Evolutionary conservation across 2,113 vertebrate species (phyloP), one percentile per base, ranked within the genome.

Genomic region (Cichladusa arquata): DNA sequence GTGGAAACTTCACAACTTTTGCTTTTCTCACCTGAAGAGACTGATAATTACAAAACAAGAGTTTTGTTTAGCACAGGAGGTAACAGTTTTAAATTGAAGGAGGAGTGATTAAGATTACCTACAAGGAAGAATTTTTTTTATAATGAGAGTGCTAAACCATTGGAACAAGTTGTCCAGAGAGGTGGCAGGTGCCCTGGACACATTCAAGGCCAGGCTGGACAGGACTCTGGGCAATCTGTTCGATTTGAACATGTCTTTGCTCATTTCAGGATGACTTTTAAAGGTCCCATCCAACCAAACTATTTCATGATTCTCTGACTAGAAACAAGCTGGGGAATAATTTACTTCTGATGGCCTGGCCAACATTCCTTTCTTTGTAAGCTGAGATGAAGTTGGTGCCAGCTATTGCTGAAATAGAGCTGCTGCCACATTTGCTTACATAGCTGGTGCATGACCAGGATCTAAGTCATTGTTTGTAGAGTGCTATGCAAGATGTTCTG

Each of bases 391-490:
- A 48, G 65, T 78, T 70, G 56, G 67, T 91, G 91, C 77, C 45
- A 80, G 60, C 42, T 90, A 22, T 64, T 53, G 62, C 76, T 44
- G 60, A 79, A 85, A 88, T 15, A 58, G 81, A 85, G 60, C 69
- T 85, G 57, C 88, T 78, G 62, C 64, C 82, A 62, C 81, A 36
- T 93, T 93, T 97, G 91, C 94, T 95, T 86, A 81, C 73, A 88
- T 66, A 76, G 38, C 71, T 95, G 34, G 58, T 81, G 93, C 84
- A 69, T 93, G 89, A 93, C 40, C 81, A 81, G 83, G 36, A 67
- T 74, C 50, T 48, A 88, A 86, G 51, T 81, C 69, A 50, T 45
- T 92, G 94, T 91, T 90, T 92, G 57, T 17, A 82, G 74, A 65
- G 69, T 0, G 0, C 79, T 82, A 1, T 73, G 62, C 53, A 92